These are phyloP conservation scores for Drosophila hydei DNA, from an alignment of 1,140 invertebrate species.

Conservation along the genomic window DNA sequence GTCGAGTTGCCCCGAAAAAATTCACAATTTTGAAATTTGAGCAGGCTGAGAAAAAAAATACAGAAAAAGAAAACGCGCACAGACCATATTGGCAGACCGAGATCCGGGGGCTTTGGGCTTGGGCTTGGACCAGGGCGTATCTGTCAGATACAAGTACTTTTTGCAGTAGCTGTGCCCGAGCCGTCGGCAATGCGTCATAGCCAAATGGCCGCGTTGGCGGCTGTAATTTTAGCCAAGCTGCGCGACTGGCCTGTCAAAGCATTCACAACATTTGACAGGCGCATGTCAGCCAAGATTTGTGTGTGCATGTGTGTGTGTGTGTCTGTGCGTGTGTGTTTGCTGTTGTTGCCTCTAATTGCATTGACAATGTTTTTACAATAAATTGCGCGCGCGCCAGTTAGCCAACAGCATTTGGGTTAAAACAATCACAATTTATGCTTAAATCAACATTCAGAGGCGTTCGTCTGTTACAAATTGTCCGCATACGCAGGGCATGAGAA, in stretches of 20 bases:
- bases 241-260: slow-evolving; percentile 40
- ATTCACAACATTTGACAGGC: slow-evolving; percentile 64
- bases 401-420: slow-evolving; percentile 67
- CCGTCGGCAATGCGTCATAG: slow-evolving; percentile 70
- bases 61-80: background rate
- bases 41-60: slow-evolving; percentile 64
- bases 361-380: slow-evolving; percentile 82
- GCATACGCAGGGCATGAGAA: slow-evolving; percentile 25
- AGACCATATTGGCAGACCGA: slow-evolving; percentile 21
- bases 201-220: slow-evolving; percentile 45
- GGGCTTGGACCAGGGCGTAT: slow-evolving; percentile 19
- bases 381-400: slow-evolving; percentile 67
- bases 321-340: background rate
- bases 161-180: slow-evolving; percentile 46
- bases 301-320: slow-evolving; percentile 10
- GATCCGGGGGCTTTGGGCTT: background rate
- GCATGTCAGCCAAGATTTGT: slow-evolving; percentile 62
- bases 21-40: slow-evolving; percentile 53
- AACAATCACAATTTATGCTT: slow-evolving; percentile 69
- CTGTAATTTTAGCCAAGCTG: slow-evolving; percentile 73
- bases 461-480: slow-evolving; percentile 75
- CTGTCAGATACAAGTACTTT: slow-evolving; percentile 37
- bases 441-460: slow-evolving; percentile 66
- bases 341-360: slow-evolving; percentile 65
- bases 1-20: slow-evolving; percentile 53